Base-by-base conservation (phyloP, 2,113 vertebrate species). In the Hymenochirus boettgeri region DNA sequence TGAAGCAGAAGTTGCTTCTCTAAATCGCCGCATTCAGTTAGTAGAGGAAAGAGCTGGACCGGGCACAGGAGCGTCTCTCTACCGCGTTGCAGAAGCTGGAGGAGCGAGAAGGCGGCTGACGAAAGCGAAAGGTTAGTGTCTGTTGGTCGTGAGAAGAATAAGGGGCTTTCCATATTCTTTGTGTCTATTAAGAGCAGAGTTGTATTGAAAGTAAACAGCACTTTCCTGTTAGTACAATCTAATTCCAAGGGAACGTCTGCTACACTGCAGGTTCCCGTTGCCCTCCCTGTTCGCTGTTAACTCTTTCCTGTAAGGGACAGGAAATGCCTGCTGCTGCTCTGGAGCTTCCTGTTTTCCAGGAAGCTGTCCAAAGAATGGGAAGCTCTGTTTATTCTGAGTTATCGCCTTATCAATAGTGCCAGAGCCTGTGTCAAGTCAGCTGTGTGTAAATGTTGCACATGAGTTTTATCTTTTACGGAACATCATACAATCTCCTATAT, bases 1-100 rank as follows among this genome's bases (percentile, higher is more conserved):
- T 0, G 94, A 97, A 79, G 82, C 85, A 0, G 92, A 97, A 70
- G 91, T 93, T 48, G 87, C 91, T 0, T 87, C 91, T 66, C 66
- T 97, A 74, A 84, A 88, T 57, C 89, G 93, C 1, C 90, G 90
- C 13, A 91, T 96, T 79, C 94, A 97, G 82, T 82, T 94, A 62
- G 89, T 89, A 0, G 95, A 98, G 77, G 93, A 97, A n/a, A 61
- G 91, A 92, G 59, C 71, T 97, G 80, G 95, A 98, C 75, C 83
- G 88, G 1, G 88, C 86, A 29, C 92, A 95, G 80, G 93, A 93
- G 74, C 83, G 90, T 18, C 89, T 98, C 2, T 74, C 87, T 50
- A 86, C 89, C 0, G 90, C 92, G 9, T 79, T 95, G 74, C 86
- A 87, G 29, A 96, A 95, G 67, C 81, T 97, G 74, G 90, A 94